Evolutionary conservation across 1,140 invertebrate species (phyloP).

Genomic region (Drosophila orosa): DNA sequence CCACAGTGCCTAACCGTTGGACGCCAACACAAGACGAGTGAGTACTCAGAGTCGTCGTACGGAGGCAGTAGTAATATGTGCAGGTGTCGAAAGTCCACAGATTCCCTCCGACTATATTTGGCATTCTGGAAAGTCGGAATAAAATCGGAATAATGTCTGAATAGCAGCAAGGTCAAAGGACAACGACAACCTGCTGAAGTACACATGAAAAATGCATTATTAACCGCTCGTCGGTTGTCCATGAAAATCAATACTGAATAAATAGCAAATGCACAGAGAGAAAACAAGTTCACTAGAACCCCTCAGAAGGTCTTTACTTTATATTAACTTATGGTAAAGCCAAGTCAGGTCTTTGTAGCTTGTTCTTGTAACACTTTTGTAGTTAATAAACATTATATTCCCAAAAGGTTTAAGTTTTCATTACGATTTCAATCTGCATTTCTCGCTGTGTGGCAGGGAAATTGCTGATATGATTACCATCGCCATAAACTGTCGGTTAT

Average conservation of each 20-base stretch:
- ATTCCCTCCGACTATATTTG: neutral
- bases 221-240: conserved; percentile 12
- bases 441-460: conserved; percentile 1
- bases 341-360: neutral
- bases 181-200: conserved; percentile 25
- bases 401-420: no score
- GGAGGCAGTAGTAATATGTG: neutral
- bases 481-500: conserved; percentile 40
- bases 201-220: conserved; percentile 55
- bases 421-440: neutral
- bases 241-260: conserved; percentile 45
- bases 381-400: neutral
- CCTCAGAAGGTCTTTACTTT: no score
- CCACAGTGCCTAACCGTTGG: conserved; percentile 15
- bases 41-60: neutral
- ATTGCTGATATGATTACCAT: conserved; percentile 45
- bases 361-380: neutral
- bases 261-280: conserved; percentile 8
- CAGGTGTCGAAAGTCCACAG: conserved; percentile 14
- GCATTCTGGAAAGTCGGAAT: neutral
- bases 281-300: neutral
- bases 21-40: conserved; percentile 29
- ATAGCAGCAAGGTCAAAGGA: conserved; percentile 15
- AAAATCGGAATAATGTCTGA: neutral
- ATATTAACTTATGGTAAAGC: neutral